phyloP scores from a whole-genome alignment of 1,140 invertebrate genomes.

The Heliconius congener region DNA sequence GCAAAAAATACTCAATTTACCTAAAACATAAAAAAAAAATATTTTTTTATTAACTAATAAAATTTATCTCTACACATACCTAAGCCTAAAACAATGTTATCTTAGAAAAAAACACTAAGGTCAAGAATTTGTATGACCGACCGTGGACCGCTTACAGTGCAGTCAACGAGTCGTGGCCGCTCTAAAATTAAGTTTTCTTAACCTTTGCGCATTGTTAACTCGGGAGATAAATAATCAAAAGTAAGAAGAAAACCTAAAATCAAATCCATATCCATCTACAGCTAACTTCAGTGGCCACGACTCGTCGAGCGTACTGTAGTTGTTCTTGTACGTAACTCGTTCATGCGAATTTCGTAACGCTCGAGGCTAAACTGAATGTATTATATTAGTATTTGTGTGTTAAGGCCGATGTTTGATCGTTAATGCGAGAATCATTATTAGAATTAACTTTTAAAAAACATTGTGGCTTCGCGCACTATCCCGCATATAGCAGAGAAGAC shows the following conservation, averaged over 20 bases:
- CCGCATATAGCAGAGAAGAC: neutral
- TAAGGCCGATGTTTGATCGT: conserved; percentile 2
- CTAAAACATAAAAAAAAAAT: neutral
- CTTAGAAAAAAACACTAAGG: conserved; percentile 1
- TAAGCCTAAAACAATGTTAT: neutral
- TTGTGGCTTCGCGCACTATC: neutral
- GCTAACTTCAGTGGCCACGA: too few relatives aligned
- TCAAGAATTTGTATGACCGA: neutral
- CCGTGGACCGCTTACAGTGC: too few relatives aligned
- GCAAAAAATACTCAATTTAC: neutral
- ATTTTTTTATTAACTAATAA: neutral
- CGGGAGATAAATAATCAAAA: too few relatives aligned
- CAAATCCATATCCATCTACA: too few relatives aligned
- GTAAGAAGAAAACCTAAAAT: too few relatives aligned
- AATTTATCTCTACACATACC: neutral
- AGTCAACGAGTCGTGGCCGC: too few relatives aligned
- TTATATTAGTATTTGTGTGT: conserved; percentile 9
- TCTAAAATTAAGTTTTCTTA: too few relatives aligned
- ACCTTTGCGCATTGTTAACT: too few relatives aligned
- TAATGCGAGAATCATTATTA: neutral
- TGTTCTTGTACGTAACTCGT: neutral
- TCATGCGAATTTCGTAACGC: conserved; percentile 1
- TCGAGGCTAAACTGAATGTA: neutral
- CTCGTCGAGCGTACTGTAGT: too few relatives aligned
- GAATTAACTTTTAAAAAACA: neutral